Evolutionary conservation across 2,888 invertebrate species (phyloP).

Genomic region (Acleris cristana): DNA sequence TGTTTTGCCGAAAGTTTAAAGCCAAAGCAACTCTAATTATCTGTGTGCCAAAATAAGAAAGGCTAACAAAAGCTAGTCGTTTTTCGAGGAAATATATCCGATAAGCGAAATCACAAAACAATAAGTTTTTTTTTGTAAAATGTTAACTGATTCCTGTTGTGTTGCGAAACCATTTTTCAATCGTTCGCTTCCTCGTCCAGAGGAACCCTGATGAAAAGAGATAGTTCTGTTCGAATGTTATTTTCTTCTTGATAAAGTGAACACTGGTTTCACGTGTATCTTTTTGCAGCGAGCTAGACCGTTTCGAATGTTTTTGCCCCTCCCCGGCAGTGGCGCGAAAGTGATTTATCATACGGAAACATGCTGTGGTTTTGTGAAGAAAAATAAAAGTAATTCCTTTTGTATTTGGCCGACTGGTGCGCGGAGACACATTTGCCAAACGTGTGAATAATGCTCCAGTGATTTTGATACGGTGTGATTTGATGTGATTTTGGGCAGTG

Average conservation of each 20-base stretch:
- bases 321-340: conserved; percentile 64
- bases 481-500: conserved; percentile 15
- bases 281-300: conserved; percentile 65
- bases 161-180: too few species aligned
- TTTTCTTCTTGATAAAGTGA: conserved; percentile 58
- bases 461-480: conserved; percentile 41
- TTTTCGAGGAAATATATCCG: too few species aligned
- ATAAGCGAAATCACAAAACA: too few species aligned
- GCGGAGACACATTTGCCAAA: conserved; percentile 73
- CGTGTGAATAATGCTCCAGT: conserved; percentile 70
- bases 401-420: conserved; percentile 70
- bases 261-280: conserved; percentile 62
- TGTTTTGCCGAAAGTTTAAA: too few species aligned
- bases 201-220: conserved; percentile 2
- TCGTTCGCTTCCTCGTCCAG: background rate
- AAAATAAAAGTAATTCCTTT: conserved; percentile 79
- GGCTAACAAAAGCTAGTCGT: too few species aligned
- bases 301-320: conserved; percentile 66
- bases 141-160: too few species aligned
- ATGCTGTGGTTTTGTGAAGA: conserved; percentile 73
- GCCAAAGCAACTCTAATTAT: too few species aligned
- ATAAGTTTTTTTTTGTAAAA: too few species aligned
- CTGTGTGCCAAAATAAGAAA: too few species aligned
- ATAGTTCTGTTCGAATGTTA: conserved; percentile 11
- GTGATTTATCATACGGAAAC: conserved; percentile 81